Conservation (phyloP, 2,888 invertebrate genomes). For the Nematopogon swammerdamellus region DNA sequence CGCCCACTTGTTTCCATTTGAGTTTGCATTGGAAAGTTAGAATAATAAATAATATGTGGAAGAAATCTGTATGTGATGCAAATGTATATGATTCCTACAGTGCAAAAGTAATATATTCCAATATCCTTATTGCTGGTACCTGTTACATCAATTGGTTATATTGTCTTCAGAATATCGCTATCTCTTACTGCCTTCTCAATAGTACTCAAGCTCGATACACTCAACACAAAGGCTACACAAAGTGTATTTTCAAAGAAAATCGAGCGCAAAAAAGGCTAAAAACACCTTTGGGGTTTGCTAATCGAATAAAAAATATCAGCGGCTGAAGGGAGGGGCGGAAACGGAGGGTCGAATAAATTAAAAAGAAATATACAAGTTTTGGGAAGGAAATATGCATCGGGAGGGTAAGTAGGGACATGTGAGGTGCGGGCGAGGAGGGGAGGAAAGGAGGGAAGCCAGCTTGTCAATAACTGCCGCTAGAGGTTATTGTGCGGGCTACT, state of each 20-base stretch:
- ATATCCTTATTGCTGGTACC: too few relatives aligned
- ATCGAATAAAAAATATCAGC: conserved; percentile 62
- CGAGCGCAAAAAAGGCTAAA: conserved; percentile 59
- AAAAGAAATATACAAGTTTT: conserved; percentile 47
- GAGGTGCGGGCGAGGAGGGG: background rate
- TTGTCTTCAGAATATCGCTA: too few relatives aligned
- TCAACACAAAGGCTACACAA: conserved; percentile 44
- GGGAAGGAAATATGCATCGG: conserved; percentile 10
- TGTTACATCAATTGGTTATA: too few relatives aligned
- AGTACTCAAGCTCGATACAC: conserved; percentile 7
- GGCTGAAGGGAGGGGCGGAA: conserved; percentile 52
- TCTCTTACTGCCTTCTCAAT: background rate
- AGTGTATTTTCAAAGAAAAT: conserved; percentile 51
- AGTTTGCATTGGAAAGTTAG: too few relatives aligned
- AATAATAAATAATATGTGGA: too few relatives aligned
- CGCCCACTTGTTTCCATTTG: too few relatives aligned
- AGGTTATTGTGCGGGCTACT: background rate
- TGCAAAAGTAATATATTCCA: too few relatives aligned
- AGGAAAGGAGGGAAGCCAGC: background rate
- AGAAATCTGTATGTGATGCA: too few relatives aligned
- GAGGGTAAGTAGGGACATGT: conserved; percentile 4
- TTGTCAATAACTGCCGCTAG: background rate
- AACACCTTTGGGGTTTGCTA: conserved; percentile 60
- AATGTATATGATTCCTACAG: too few relatives aligned
- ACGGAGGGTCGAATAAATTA: conserved; percentile 44